Conservation (phyloP, 2,888 invertebrate species). For the Drosophila neoperkinsi region DNA sequence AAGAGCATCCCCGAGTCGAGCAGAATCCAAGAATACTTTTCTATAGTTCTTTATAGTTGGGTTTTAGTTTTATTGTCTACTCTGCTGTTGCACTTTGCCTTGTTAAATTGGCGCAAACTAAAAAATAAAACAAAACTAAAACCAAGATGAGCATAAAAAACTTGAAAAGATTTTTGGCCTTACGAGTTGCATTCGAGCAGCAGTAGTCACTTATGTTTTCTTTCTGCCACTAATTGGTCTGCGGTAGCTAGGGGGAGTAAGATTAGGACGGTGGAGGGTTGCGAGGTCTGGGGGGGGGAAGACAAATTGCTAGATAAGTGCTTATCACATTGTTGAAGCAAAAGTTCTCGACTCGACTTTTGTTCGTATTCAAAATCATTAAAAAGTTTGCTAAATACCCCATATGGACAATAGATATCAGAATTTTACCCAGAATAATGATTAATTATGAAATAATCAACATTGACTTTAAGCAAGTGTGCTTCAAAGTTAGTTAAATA, state of each 20-base stretch:
- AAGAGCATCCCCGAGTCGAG: conserved; percentile 1
- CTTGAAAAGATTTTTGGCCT: conserved; percentile 52
- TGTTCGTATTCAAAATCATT: conserved; percentile 17
- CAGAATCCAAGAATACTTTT: neutral
- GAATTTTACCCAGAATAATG: neutral
- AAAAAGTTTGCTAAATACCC: conserved; percentile 5
- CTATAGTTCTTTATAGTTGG: conserved; percentile 30
- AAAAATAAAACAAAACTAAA: conserved; percentile 44
- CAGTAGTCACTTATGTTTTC: conserved; percentile 39
- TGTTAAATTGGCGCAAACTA: conserved; percentile 72
- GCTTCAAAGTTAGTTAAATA: neutral
- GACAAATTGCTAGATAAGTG: conserved; percentile 50
- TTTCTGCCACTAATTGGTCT: conserved; percentile 55
- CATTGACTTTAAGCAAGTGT: neutral
- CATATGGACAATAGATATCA: neutral
- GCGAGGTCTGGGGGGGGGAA: neutral
- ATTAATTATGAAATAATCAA: neutral
- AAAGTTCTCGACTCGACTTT: conserved; percentile 42
- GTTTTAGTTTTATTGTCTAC: conserved; percentile 23
- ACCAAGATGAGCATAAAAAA: conserved; percentile 42
- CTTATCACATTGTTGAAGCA: conserved; percentile 24
- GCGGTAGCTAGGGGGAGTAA: conserved; percentile 28
- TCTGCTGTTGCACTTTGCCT: conserved; percentile 31
- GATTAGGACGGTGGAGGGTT: neutral
- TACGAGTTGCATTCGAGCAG: conserved; percentile 26